These are phyloP conservation scores for Lineus longissimus DNA, from an alignment of 1,140 invertebrate genomes.

Conservation along the genomic window DNA sequence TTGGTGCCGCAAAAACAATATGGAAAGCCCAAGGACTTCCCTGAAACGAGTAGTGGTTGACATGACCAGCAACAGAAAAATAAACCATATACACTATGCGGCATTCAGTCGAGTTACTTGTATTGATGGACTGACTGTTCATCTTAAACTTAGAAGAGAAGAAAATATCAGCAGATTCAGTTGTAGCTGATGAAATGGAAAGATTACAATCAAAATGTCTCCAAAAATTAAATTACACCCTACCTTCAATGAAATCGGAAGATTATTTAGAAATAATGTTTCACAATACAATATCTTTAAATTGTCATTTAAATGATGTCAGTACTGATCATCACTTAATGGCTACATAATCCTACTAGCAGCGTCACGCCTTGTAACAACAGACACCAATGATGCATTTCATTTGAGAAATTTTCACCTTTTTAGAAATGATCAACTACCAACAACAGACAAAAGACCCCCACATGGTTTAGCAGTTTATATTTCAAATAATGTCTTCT, in stretches of 20 bases:
- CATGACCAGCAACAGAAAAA: neutral
- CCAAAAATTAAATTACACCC: neutral
- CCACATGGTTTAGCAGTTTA: neutral
- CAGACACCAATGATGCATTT: neutral
- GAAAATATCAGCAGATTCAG: neutral
- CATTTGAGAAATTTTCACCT: neutral
- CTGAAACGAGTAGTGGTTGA: neutral
- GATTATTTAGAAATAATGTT: neutral
- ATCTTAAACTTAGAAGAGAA: neutral
- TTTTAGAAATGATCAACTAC: neutral
- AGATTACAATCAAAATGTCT: neutral
- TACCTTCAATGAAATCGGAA: neutral
- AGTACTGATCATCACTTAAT: neutral
- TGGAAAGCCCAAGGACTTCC: neutral
- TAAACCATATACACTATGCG: neutral
- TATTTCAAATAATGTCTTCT: neutral
- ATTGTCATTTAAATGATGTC: neutral
- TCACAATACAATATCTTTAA: neutral
- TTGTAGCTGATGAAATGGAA: neutral
- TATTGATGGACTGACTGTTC: neutral
- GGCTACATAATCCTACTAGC: neutral
- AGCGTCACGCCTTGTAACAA: neutral
- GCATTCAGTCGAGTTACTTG: neutral
- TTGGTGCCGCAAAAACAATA: neutral
- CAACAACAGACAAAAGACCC: neutral